phyloP scores from a whole-genome alignment of 2,888 invertebrate genomes.

The Diloba caeruleocephala region DNA sequence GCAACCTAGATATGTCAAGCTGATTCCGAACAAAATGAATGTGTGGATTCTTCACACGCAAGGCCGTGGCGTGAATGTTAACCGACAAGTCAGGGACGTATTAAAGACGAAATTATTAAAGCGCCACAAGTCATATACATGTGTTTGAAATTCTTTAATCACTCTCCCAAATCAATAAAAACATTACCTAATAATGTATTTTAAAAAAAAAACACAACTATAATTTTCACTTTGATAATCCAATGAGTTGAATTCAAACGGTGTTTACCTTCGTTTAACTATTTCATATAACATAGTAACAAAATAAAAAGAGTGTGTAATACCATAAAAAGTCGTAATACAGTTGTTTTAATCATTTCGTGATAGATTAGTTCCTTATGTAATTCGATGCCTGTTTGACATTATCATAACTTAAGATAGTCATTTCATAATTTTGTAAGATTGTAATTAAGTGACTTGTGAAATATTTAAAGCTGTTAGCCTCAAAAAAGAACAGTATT shows the following conservation, averaged over 20 bases:
- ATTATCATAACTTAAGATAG: slow-evolving; percentile 8
- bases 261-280: too few relatives aligned
- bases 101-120: slow-evolving; percentile 34
- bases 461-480: slow-evolving; percentile 15
- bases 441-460: slow-evolving; percentile 9
- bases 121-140: too few relatives aligned
- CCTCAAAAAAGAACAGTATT: slow-evolving; percentile 5
- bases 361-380: slow-evolving; percentile 18
- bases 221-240: too few relatives aligned
- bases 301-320: too few relatives aligned
- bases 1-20: slow-evolving; percentile 68
- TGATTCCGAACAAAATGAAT: slow-evolving; percentile 70
- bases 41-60: slow-evolving; percentile 75
- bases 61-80: slow-evolving; percentile 70
- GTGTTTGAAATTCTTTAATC: too few relatives aligned
- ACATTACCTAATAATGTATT: too few relatives aligned
- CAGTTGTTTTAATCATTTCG: neutral
- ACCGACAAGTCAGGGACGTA: slow-evolving; percentile 57
- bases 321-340: slow-evolving; percentile 1
- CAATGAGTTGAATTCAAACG: too few relatives aligned
- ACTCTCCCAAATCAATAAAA: too few relatives aligned
- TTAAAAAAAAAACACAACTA: too few relatives aligned
- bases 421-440: slow-evolving; percentile 23
- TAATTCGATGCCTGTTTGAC: slow-evolving; percentile 18
- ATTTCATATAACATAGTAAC: too few relatives aligned